Base-by-base conservation (phyloP, 2,797 vertebrate species). In the Myotis daubentonii region DNA sequence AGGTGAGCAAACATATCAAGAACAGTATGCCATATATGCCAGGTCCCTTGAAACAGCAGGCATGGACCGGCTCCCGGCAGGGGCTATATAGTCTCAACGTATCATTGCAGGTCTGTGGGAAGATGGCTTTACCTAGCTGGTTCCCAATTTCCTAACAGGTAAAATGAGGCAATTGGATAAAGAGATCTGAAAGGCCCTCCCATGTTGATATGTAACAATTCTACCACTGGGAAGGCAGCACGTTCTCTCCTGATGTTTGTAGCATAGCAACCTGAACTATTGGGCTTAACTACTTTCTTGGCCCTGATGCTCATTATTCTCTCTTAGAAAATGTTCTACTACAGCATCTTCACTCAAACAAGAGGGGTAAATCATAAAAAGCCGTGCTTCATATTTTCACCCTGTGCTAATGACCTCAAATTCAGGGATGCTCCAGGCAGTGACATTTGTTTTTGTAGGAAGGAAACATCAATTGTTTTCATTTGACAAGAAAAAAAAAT, bases 91-190 rank as follows among this genome's bases (percentile, higher is more conserved):
- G 30, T 12, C 0, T 88, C 30, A 55, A 10, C 36, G 9, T 79
- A n/a, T 49, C 38, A 62, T 41, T 82, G 44, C 8, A 84, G 41
- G n/a, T 79, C 22, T 83, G 5, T 51, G 22, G 53, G 49, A 74
- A 95, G 33, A 94, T 47, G 8, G 28, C 57, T 87, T 93, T 93
- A 75, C 17, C 41, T 71, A 84, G 55, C 28, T 49, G 22, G 3
- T 16, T 49, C 17, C 41, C 55, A 92, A 51, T 91, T 95, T 92
- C 44, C 41, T 89, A 95, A 75, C 9, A 82, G 44, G 53, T 57
- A 75, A 93, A 88, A 90, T 49, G 19, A 94, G 4, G 3, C 20
- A 71, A 82, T 28, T 85, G 5, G 20, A 75, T 76, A 57, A 83
- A 23, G 66, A 81, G 23, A 83, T 68, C 49, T 65, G 62, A n/a